Evolutionary conservation across 2,113 vertebrate genomes (phyloP).

Genomic region (Butorides virescens): DNA sequence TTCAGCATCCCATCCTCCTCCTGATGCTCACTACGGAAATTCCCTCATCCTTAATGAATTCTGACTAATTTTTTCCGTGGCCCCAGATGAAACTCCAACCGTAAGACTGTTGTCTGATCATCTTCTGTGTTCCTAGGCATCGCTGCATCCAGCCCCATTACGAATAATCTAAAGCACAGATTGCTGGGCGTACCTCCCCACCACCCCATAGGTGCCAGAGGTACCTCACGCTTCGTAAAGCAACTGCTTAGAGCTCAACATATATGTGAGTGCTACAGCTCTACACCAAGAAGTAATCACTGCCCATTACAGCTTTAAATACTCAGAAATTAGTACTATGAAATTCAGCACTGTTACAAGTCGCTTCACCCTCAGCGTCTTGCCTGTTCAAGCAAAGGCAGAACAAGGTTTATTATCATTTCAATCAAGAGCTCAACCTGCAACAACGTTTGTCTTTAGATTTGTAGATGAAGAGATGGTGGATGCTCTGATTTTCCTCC

Average conservation of each 20-base stretch:
- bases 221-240: neutral
- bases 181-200: neutral
- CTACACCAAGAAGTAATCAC: neutral
- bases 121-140: neutral
- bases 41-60: slow-evolving; percentile 21
- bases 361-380: neutral
- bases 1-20: neutral
- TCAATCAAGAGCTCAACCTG: neutral
- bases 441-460: neutral
- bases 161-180: neutral
- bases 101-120: neutral
- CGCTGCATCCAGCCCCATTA: neutral
- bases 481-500: neutral
- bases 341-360: slow-evolving; percentile 10
- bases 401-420: neutral
- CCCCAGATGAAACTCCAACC: neutral
- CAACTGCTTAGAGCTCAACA: neutral
- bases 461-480: neutral
- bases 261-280: neutral
- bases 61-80: neutral
- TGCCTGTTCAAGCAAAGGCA: neutral
- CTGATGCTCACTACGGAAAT: slow-evolving; percentile 12
- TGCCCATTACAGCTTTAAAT: neutral
- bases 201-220: neutral
- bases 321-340: neutral